A percentile compares a stretch with the other conserved stretches of the same genome.
phyloP scores from a whole-genome alignment of 1,140 invertebrate genomes.

The Portunus trituberculatus region DNA sequence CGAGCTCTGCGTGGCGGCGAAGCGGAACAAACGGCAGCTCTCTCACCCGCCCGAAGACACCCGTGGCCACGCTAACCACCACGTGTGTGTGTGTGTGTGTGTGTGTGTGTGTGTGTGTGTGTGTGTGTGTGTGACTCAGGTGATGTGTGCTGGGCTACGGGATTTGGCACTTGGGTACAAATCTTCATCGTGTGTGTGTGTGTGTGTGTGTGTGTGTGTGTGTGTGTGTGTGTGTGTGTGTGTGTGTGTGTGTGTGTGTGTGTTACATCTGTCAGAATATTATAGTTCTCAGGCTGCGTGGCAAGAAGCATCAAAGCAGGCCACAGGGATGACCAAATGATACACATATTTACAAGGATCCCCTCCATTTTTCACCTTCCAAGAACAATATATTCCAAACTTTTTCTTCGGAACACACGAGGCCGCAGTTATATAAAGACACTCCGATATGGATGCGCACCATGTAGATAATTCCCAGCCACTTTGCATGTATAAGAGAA shows the following conservation, averaged over 20 bases:
- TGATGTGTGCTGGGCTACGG: neutral
- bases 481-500: no score
- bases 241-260: neutral
- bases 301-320: neutral
- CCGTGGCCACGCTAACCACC: neutral
- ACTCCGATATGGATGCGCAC: neutral
- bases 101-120: conserved; percentile 20
- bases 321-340: neutral
- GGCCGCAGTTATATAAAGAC: neutral
- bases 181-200: neutral
- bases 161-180: no score
- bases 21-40: neutral
- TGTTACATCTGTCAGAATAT: neutral
- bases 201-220: neutral
- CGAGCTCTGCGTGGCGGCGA: neutral
- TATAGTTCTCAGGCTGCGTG: neutral
- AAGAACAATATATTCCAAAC: neutral
- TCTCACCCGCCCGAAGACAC: neutral
- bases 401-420: neutral
- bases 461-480: no score
- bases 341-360: neutral
- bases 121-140: neutral
- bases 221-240: neutral
- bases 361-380: neutral
- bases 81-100: neutral